phyloP scores from a whole-genome alignment of 2,113 vertebrate species.

The Gavialis gangeticus region DNA sequence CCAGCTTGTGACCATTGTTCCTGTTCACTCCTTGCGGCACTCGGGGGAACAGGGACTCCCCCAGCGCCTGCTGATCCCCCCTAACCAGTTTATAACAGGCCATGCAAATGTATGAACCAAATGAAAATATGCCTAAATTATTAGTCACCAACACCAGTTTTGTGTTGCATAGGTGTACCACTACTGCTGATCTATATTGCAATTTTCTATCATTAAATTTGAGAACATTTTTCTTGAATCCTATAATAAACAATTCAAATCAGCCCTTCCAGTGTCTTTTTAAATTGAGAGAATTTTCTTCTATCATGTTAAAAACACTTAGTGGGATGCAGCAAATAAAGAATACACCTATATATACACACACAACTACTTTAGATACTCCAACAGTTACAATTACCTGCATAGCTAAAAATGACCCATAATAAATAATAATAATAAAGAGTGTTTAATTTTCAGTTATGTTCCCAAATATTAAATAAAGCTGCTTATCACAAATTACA shows the following conservation, averaged over 20 bases:
- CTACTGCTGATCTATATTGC: neutral
- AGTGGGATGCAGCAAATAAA: too few species aligned
- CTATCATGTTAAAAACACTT: too few species aligned
- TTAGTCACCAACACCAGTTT: rapidly evolving
- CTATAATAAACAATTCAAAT: neutral
- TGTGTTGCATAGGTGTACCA: neutral
- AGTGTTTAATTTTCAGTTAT: too few species aligned
- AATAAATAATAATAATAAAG: neutral
- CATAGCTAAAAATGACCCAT: neutral
- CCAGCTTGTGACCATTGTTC: too few species aligned
- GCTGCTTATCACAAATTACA: too few species aligned
- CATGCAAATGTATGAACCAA: neutral
- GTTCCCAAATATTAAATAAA: too few species aligned
- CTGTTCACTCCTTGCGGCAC: too few species aligned
- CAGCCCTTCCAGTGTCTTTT: neutral
- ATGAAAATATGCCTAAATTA: rapidly evolving
- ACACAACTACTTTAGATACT: neutral
- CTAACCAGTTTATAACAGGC: too few species aligned
- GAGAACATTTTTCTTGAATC: neutral
- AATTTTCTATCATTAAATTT: neutral
- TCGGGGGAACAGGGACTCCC: too few species aligned
- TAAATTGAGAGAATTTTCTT: neutral
- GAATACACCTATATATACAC: neutral
- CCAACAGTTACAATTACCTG: too few species aligned
- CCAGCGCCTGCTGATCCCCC: too few species aligned